These are phyloP conservation scores for Pelochelys cantorii DNA, from an alignment of 2,797 vertebrate genomes.

Conservation along the genomic window DNA sequence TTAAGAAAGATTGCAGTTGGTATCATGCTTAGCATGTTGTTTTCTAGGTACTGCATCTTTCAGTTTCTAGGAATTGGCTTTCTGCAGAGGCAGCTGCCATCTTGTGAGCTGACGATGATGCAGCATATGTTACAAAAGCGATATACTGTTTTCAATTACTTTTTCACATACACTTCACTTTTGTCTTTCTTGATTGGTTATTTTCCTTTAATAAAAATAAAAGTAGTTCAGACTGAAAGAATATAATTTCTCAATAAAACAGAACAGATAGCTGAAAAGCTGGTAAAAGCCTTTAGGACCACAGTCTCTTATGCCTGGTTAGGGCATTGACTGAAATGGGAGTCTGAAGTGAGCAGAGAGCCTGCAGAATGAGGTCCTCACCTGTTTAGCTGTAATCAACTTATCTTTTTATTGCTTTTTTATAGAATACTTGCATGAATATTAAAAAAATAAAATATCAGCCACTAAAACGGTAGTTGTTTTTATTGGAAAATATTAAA, in stretches of 20 bases:
- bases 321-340: constrained; percentile 6
- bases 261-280: not conserved
- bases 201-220: not conserved
- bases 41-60: not conserved
- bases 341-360: constrained; percentile 17
- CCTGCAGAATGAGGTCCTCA: not conserved
- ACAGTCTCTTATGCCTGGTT: not conserved
- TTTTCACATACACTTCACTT: not conserved
- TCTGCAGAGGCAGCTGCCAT: constrained; percentile 2
- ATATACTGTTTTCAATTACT: not conserved
- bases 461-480: constrained; percentile 72
- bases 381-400: constrained; percentile 41
- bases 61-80: not conserved
- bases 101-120: not conserved
- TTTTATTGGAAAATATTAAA: constrained; percentile 78
- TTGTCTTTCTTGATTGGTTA: constrained; percentile 2
- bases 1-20: not conserved
- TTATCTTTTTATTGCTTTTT: constrained; percentile 67
- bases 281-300: not conserved
- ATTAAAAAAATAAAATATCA: constrained; percentile 72
- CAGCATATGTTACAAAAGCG: not conserved
- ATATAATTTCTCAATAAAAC: not conserved
- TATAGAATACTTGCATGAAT: constrained; percentile 51
- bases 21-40: not conserved
- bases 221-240: not conserved